phyloP scores from a whole-genome alignment of 2,797 vertebrate species.

The Adelosebastes latens region DNA sequence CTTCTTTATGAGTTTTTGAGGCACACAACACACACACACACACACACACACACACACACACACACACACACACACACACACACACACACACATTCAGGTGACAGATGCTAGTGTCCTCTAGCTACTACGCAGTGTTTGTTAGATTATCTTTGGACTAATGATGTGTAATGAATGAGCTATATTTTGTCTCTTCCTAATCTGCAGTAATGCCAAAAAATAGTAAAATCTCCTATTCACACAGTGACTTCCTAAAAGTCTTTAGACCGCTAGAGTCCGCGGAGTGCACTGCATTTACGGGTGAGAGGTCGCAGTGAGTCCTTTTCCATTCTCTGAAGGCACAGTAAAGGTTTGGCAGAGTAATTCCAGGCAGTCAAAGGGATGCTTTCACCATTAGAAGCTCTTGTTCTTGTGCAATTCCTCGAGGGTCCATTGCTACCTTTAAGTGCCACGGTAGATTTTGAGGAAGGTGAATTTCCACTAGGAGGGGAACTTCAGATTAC shows the following conservation, averaged over 20 bases:
- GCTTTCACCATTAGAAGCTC: conserved; percentile 47
- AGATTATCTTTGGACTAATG: conserved; percentile 40
- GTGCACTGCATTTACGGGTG: conserved; percentile 46
- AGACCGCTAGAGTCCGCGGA: not conserved
- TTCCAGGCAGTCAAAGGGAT: conserved; percentile 39
- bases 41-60: no score
- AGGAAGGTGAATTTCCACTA: conserved; percentile 32
- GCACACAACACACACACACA: not conserved
- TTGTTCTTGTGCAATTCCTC: conserved; percentile 48
- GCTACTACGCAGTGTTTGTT: conserved; percentile 34
- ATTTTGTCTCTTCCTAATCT: not conserved
- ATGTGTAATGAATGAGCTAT: conserved; percentile 19
- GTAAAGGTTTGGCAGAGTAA: conserved; percentile 42
- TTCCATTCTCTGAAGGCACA: conserved; percentile 23
- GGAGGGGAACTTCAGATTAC: conserved; percentile 35
- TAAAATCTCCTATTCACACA: not conserved
- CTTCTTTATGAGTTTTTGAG: conserved; percentile 17
- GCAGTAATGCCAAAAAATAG: not conserved
- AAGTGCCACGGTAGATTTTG: conserved; percentile 46
- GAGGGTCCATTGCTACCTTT: conserved; percentile 44
- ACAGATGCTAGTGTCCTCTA: conserved; percentile 59
- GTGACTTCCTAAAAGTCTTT: conserved; percentile 14
- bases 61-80: no score
- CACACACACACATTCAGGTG: not conserved
- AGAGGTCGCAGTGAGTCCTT: conserved; percentile 37